Base-by-base conservation (phyloP, 1,140 invertebrate species). In the Pinna nobilis region DNA sequence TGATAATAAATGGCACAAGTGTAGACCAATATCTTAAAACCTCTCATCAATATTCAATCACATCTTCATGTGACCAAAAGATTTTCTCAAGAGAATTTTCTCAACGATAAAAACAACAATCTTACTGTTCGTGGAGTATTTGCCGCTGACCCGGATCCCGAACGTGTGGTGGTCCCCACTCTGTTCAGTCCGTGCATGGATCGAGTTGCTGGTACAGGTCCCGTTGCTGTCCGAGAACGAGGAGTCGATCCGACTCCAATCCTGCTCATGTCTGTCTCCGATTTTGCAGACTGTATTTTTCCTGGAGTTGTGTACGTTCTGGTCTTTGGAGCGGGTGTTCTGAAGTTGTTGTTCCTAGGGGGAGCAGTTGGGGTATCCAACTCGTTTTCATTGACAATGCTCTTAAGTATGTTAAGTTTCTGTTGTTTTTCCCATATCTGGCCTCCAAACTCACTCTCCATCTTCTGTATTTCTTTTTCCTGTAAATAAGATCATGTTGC, bases 281-380 rank as follows among this genome's bases (percentile, higher is more conserved):
- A 85, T 30, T 73, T 79, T 33, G 83, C 83, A 37, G 75, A 50
- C 51, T 73, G 28, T 25, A 79, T 74, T 49, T 81, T 68, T 18
- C 67, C 80, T 3, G 86, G 83, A 13, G 83, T 86, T n/a, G 86
- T 85, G 73, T 82, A 82, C 20, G 82, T 86, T 11, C 83, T 70
- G n/a, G 82, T 75, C 49, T 86, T 84, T 20, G 80, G 71, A 2
- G 78, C 77, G 3, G 83, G 82, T 13, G 83, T 79, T 50, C 74
- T 70, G 39, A 79, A 79, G 1, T 60, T 72, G 23, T 32, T 39
- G 25, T 41, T 32, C 23, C 61, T 57, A 0, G 70, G 59, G 23
- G 61, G 68, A 0, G 61, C 66, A 0, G 50, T 50, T 3, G 69
- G 64, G 1, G 74, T 71, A 13, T 74, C 50, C 13, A 25, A 72